A percentile compares a stretch with the other conserved stretches of the same genome.
Evolutionary conservation across 2,888 invertebrate genomes (phyloP).

Genomic region (Clepsis dumicolana): DNA sequence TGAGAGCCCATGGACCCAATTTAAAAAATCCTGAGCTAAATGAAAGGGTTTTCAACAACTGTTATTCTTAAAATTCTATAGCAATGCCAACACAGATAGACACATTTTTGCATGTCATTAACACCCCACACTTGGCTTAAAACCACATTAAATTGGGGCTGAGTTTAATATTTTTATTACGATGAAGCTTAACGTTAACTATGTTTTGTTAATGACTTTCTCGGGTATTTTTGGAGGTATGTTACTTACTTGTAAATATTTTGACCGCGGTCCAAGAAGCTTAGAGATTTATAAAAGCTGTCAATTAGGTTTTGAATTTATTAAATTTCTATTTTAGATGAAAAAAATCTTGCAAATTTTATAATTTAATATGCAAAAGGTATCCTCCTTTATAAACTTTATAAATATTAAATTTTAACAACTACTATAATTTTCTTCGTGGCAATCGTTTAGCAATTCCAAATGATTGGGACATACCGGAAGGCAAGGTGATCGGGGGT

Average conservation of each 20-base stretch:
- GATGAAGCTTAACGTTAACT: slow-evolving; percentile 58
- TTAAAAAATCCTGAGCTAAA: too few relatives aligned
- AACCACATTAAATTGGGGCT: slow-evolving; percentile 20
- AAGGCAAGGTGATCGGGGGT: slow-evolving; percentile 71
- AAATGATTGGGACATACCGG: slow-evolving; percentile 31
- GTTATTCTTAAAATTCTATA: not conserved
- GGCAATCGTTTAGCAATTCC: not conserved
- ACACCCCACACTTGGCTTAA: slow-evolving; percentile 18
- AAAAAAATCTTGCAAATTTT: too few relatives aligned
- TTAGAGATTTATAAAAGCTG: too few relatives aligned
- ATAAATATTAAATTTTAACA: too few relatives aligned
- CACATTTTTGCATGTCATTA: slow-evolving; percentile 28
- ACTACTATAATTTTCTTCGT: not conserved
- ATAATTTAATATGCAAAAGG: too few relatives aligned
- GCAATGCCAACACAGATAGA: slow-evolving; percentile 14
- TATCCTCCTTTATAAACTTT: too few relatives aligned
- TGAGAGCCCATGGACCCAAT: too few relatives aligned
- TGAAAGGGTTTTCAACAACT: slow-evolving; percentile 21
- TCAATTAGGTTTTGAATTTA: too few relatives aligned
- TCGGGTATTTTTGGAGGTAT: slow-evolving; percentile 47
- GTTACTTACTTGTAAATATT: slow-evolving; percentile 21
- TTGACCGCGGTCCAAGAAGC: too few relatives aligned
- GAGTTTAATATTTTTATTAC: slow-evolving; percentile 43
- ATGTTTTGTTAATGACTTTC: slow-evolving; percentile 53
- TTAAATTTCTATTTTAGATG: too few relatives aligned